Evolutionary conservation across 2,888 invertebrate genomes (phyloP).

Genomic region (Automeris io): DNA sequence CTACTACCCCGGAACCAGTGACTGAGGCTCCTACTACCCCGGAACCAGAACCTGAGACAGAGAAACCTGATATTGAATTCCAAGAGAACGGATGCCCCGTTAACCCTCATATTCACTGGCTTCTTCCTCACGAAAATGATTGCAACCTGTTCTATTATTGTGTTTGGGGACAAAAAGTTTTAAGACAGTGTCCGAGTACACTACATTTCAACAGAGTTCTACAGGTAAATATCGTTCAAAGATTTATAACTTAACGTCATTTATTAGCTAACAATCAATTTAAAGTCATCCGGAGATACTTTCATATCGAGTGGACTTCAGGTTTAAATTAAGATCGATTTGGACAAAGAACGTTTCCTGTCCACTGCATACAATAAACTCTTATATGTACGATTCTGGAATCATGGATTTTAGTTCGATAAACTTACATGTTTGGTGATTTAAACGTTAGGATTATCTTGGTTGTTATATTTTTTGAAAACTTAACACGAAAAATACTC

Average conservation of each 20-base stretch:
- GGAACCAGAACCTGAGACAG: conserved; percentile 12
- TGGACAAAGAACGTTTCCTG: too few relatives aligned
- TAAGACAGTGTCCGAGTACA: conserved; percentile 28
- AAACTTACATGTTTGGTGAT: too few relatives aligned
- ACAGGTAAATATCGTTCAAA: conserved; percentile 32
- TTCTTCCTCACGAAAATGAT: conserved; percentile 42
- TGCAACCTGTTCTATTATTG: conserved; percentile 58
- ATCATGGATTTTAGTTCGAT: too few relatives aligned
- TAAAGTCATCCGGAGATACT: too few relatives aligned
- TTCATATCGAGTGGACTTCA: too few relatives aligned
- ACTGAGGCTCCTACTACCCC: conserved; percentile 10
- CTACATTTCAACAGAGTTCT: conserved; percentile 45
- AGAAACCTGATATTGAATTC: conserved; percentile 24
- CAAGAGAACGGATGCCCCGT: conserved; percentile 53
- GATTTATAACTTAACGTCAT: background rate
- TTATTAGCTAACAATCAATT: background rate
- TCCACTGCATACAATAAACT: too few relatives aligned
- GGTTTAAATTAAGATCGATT: too few relatives aligned
- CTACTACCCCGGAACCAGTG: conserved; percentile 8
- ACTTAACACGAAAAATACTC: too few relatives aligned
- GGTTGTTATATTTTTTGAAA: too few relatives aligned
- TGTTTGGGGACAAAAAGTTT: conserved; percentile 43
- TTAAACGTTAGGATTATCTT: too few relatives aligned
- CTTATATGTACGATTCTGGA: too few relatives aligned
- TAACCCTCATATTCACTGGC: conserved; percentile 45